Evolutionary conservation across 2,888 invertebrate genomes (phyloP), one percentile per base, ranked within the genome.

Genomic region (Reticulitermes lucifugus): DNA sequence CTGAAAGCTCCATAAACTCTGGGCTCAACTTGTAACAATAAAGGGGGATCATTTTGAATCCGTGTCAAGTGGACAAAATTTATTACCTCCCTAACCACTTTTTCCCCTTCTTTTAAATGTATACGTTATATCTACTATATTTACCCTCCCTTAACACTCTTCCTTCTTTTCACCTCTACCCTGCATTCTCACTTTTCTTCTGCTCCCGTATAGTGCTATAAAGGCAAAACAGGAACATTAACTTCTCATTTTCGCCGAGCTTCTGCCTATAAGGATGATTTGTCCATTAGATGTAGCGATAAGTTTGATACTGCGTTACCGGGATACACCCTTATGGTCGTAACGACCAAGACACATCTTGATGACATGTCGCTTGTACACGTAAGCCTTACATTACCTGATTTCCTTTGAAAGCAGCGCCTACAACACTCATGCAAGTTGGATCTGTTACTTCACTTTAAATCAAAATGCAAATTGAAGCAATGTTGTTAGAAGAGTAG

Each of bases 31-130:
- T 89, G 89, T 89, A 89, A 90, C 90, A 91, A 91, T 91, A 91
- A 92, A 91, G 73, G 91, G 91, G 91, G 91, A 91, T 92, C 90
- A 91, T 91, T 90, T 90, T 90, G 91, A 91, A 91, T 91, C 91
- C 90, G 91, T 91, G 91, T 91, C 91, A 91, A 91, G 90, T 90
- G 89, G 89, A 90, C 90, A 91, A 92, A 92, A 93, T 92, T 92
- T 92, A 93, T 92, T 90, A 90, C 90, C 89, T 88, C 88, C 87
- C 88, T 51, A 7, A 77, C 77, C n/a, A 77, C 77, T 77, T 43
- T 43, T 75, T 65, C 85, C 79, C 85, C 83, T 87, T 41, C 84
- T 86, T 41, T 7, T 41, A 46, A 21, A 25, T 21, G 25, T n/a
- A n/a, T 84, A 21, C 79, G n/a, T 65, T 65, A n/a, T 5, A 65